Percentiles rank a stretch among this genome's conserved stretches.
phyloP scores from a whole-genome alignment of 2,113 vertebrate genomes.

The Coreoperca whiteheadi region DNA sequence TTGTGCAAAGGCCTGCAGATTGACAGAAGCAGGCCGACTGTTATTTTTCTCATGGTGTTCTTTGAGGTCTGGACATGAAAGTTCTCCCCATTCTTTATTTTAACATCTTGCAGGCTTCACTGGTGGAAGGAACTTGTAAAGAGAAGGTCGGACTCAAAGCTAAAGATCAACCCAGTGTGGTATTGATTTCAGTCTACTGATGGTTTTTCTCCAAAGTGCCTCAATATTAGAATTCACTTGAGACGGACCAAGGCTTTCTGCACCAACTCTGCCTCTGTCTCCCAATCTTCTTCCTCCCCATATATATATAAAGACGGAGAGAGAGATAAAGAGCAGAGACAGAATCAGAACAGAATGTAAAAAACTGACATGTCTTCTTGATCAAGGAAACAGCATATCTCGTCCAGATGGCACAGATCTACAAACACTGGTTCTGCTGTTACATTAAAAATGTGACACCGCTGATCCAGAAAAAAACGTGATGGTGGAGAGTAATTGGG shows the following conservation, averaged over 20 bases:
- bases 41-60: not conserved
- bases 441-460: not conserved
- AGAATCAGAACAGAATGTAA: not conserved
- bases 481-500: slow-evolving; percentile 27
- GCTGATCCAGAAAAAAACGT: slow-evolving; percentile 16
- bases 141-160: slow-evolving; percentile 28
- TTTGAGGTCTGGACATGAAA: slow-evolving; percentile 29
- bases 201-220: slow-evolving; percentile 36
- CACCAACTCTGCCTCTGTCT: not conserved
- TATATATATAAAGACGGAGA: not conserved
- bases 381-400: not conserved
- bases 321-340: not conserved
- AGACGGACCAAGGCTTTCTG: not conserved
- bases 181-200: slow-evolving; percentile 52
- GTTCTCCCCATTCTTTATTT: slow-evolving; percentile 12
- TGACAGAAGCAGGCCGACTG: not conserved
- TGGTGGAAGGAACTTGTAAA: slow-evolving; percentile 5
- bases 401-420: slow-evolving; percentile 5
- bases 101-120: slow-evolving; percentile 13
- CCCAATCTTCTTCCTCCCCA: not conserved
- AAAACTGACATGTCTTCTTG: not conserved
- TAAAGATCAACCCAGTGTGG: slow-evolving; percentile 45
- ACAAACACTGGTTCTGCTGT: slow-evolving; percentile 1
- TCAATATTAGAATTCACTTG: slow-evolving; percentile 15
- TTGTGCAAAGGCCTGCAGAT: slow-evolving; percentile 17